phyloP scores from a whole-genome alignment of 2,888 invertebrate genomes.

The Hemithea aestivaria region DNA sequence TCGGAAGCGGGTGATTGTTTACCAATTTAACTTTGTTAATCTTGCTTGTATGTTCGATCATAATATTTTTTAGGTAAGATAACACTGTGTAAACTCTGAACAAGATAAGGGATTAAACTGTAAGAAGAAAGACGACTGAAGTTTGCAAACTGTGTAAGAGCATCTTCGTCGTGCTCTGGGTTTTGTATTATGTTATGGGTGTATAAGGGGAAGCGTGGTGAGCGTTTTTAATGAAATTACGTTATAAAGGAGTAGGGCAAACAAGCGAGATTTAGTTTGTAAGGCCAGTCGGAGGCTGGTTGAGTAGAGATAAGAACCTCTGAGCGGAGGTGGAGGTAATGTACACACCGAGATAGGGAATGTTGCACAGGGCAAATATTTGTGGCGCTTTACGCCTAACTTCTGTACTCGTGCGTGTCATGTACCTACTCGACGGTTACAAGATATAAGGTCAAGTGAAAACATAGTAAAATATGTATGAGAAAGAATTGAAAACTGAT shows the following conservation, averaged over 20 bases:
- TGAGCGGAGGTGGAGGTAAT: slow-evolving; percentile 51
- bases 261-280: slow-evolving; percentile 51
- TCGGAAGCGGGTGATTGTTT: slow-evolving; percentile 4
- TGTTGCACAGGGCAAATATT: slow-evolving; percentile 62
- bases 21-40: slow-evolving; percentile 15
- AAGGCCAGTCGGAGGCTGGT: slow-evolving; percentile 49
- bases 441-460: too few relatives aligned
- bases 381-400: slow-evolving; percentile 33
- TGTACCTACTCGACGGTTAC: too few relatives aligned
- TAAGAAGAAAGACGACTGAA: slow-evolving; percentile 16
- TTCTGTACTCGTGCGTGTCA: slow-evolving; percentile 13
- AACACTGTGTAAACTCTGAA: slow-evolving; percentile 7
- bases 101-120: slow-evolving; percentile 13
- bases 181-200: slow-evolving; percentile 20
- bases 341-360: slow-evolving; percentile 58
- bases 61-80: slow-evolving; percentile 15
- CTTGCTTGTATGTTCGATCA: slow-evolving; percentile 12
- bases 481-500: too few relatives aligned
- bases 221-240: slow-evolving; percentile 59
- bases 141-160: slow-evolving; percentile 21
- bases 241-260: slow-evolving; percentile 50
- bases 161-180: slow-evolving; percentile 16
- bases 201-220: slow-evolving; percentile 29
- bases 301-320: slow-evolving; percentile 54
- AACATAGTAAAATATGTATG: too few relatives aligned